A percentile compares a stretch with the other conserved stretches of the same genome.
These are phyloP conservation scores for Sinocyclocheilus anophthalmus DNA, from an alignment of 2,113 vertebrate genomes.

Conservation along the genomic window DNA sequence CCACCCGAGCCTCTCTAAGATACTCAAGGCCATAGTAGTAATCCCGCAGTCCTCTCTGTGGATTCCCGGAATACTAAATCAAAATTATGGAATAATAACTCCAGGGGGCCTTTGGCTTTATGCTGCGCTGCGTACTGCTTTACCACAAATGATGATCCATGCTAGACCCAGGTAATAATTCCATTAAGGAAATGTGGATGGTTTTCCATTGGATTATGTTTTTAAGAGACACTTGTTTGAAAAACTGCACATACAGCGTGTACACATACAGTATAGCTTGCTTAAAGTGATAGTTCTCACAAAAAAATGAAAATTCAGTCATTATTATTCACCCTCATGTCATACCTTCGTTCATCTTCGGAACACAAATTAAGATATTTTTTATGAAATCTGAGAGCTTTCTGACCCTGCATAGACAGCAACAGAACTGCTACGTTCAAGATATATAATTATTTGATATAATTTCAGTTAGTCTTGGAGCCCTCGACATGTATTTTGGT, in stretches of 20 bases:
- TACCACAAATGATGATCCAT: constrained; percentile 38
- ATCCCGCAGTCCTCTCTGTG: constrained; percentile 34
- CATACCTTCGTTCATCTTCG: neutral
- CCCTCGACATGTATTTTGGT: neutral
- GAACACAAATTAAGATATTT: neutral
- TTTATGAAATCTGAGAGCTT: neutral
- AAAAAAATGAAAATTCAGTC: neutral
- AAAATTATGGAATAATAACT: constrained; percentile 56
- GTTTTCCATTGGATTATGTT: neutral
- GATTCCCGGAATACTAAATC: constrained; percentile 51
- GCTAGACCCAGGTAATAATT: constrained; percentile 26
- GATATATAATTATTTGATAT: too few species aligned
- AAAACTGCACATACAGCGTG: neutral
- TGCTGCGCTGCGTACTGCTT: constrained; percentile 25
- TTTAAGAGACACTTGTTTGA: neutral
- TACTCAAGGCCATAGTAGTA: constrained; percentile 46
- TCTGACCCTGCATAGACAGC: neutral
- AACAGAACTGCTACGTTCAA: neutral
- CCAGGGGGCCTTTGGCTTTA: constrained; percentile 29
- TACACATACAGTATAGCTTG: neutral
- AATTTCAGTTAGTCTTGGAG: neutral
- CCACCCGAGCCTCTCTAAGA: constrained; percentile 23
- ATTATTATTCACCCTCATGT: neutral
- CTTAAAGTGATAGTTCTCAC: neutral
- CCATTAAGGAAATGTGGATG: constrained; percentile 12